These are phyloP conservation scores for Galerucella calmariensis DNA, from an alignment of 2,888 invertebrate species.

Conservation along the genomic window DNA sequence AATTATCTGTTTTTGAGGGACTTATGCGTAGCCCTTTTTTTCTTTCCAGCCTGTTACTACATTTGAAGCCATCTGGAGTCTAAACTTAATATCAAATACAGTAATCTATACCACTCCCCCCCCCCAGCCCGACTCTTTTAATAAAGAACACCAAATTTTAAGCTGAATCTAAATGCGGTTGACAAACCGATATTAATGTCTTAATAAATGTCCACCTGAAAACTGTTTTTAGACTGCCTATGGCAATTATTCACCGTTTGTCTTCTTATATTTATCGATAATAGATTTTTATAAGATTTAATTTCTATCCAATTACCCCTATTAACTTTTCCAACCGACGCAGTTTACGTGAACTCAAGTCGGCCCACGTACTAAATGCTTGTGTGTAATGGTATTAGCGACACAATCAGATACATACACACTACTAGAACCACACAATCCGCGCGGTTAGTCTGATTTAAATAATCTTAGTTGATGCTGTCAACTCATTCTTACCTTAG, in stretches of 20 bases:
- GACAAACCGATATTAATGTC: too few species aligned
- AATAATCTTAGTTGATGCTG: slow-evolving; percentile 25
- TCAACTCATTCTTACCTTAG: slow-evolving; percentile 32
- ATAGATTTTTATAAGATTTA: neutral
- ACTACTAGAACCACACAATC: slow-evolving; percentile 17
- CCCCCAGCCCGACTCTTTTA: too few species aligned
- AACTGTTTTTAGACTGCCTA: neutral
- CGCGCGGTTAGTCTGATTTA: slow-evolving; percentile 27
- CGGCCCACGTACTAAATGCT: slow-evolving; percentile 20
- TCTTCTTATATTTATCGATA: neutral
- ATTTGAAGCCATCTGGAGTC: too few species aligned
- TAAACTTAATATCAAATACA: too few species aligned
- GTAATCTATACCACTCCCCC: too few species aligned
- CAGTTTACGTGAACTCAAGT: neutral
- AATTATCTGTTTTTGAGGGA: too few species aligned
- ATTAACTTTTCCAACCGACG: neutral
- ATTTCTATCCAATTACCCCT: slow-evolving; percentile 2
- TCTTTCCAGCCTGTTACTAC: too few species aligned
- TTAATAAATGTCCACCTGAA: too few species aligned
- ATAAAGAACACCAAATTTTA: too few species aligned
- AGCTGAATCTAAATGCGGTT: too few species aligned
- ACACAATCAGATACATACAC: slow-evolving; percentile 17
- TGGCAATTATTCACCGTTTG: neutral
- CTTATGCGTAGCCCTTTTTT: too few species aligned
- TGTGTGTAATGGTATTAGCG: slow-evolving; percentile 28